Evolutionary conservation across 2,888 invertebrate genomes (phyloP).

Genomic region (Campaea margaritaria): DNA sequence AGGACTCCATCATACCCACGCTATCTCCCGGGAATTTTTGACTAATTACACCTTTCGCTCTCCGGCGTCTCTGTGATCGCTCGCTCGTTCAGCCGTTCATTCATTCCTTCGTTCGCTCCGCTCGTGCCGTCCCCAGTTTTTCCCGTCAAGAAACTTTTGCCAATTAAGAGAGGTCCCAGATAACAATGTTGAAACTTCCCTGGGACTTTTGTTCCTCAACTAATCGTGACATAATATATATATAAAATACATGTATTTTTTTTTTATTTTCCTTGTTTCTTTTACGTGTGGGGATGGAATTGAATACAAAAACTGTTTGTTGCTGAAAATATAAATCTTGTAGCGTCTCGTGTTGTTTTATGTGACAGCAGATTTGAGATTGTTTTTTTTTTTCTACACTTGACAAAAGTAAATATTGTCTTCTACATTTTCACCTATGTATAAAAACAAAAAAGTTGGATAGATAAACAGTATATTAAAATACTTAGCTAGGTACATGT

Average conservation of each 20-base stretch:
- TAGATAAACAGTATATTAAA: no score
- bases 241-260: conserved; percentile 28
- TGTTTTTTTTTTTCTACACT: conserved; percentile 27
- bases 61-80: conserved; percentile 59
- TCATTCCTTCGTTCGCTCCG: conserved; percentile 48
- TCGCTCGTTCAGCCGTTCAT: conserved; percentile 66
- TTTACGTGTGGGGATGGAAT: conserved; percentile 42
- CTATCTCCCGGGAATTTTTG: conserved; percentile 61
- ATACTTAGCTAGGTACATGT: no score
- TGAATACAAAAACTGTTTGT: conserved; percentile 44
- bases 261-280: conserved; percentile 45
- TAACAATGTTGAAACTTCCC: conserved; percentile 61
- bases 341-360: conserved; percentile 26
- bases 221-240: conserved; percentile 58
- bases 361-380: conserved; percentile 31
- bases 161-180: conserved; percentile 59
- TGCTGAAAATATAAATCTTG: conserved; percentile 39
- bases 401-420: conserved; percentile 23
- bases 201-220: conserved; percentile 60
- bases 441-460: no score
- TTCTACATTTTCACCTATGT: background rate
- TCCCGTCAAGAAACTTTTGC: conserved; percentile 61
- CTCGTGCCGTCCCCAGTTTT: conserved; percentile 55
- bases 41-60: conserved; percentile 65
- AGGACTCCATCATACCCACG: conserved; percentile 37